Conservation (phyloP, 2,888 invertebrate genomes). For the Hermodice carunculata region DNA sequence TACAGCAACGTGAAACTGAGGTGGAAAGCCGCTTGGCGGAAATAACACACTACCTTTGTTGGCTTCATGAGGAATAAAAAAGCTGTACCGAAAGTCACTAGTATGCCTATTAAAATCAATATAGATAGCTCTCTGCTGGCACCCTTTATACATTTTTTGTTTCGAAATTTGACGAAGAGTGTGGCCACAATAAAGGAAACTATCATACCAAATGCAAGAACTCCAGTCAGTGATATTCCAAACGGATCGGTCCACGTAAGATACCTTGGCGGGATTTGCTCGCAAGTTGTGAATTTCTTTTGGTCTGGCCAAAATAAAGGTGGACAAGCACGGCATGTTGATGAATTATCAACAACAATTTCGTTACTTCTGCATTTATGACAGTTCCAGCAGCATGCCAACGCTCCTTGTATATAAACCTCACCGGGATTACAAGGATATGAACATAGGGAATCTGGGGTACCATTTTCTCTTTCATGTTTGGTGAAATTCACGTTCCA, state of each 20-base stretch:
- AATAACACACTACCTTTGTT: too few relatives aligned
- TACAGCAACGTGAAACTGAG: too few relatives aligned
- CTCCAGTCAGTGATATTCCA: not conserved
- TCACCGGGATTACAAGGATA: conserved; percentile 29
- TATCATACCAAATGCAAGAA: conserved; percentile 19
- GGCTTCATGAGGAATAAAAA: too few relatives aligned
- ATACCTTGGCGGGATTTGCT: conserved; percentile 21
- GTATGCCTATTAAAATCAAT: conserved; percentile 31
- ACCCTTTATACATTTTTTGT: conserved; percentile 31
- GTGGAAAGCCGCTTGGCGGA: too few relatives aligned
- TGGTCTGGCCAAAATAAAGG: conserved; percentile 29
- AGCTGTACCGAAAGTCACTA: too few relatives aligned
- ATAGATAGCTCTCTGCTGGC: conserved; percentile 28
- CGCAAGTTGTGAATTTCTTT: conserved; percentile 4
- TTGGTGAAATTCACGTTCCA: not conserved
- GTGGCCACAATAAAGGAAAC: not conserved
- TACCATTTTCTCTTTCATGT: not conserved
- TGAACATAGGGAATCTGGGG: conserved; percentile 34
- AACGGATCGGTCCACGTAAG: conserved; percentile 6
- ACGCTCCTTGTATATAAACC: conserved; percentile 12
- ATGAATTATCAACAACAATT: conserved; percentile 17
- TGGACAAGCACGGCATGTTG: conserved; percentile 33
- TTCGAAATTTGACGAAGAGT: conserved; percentile 2
- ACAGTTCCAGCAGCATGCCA: conserved; percentile 37
- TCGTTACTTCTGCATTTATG: conserved; percentile 33